Conservation (phyloP, 2,113 vertebrate species). For the Brachyhypopomus occidentalis region DNA sequence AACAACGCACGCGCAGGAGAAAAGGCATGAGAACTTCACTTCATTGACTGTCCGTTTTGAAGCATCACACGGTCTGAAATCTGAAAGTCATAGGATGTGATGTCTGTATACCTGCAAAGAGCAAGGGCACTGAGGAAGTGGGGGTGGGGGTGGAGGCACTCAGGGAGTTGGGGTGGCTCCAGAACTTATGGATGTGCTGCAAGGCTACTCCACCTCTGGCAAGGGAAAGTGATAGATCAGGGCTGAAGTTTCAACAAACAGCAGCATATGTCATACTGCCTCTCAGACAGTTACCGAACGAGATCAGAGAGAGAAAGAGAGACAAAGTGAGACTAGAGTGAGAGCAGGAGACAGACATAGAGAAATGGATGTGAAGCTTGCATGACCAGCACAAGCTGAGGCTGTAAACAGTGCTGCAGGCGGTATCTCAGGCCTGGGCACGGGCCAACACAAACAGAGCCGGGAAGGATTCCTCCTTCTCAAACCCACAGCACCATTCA, state of each 20-base stretch:
- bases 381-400: slow-evolving; percentile 48
- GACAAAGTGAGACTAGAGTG: neutral
- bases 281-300: slow-evolving; percentile 23
- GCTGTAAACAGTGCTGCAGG: slow-evolving; percentile 74
- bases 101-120: neutral
- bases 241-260: slow-evolving; percentile 61
- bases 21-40: slow-evolving; percentile 61
- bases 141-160: slow-evolving; percentile 42
- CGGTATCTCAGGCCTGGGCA: slow-evolving; percentile 75
- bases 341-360: slow-evolving; percentile 16
- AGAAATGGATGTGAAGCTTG: slow-evolving; percentile 53
- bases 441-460: slow-evolving; percentile 76
- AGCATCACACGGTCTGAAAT: neutral
- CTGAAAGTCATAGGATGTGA: slow-evolving; percentile 23
- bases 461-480: slow-evolving; percentile 65
- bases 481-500: slow-evolving; percentile 42
- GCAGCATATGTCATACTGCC: slow-evolving; percentile 50
- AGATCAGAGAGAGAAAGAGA: slow-evolving; percentile 4
- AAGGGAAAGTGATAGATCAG: slow-evolving; percentile 53
- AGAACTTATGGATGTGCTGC: slow-evolving; percentile 7
- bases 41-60: too few species aligned
- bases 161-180: neutral
- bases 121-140: too few species aligned
- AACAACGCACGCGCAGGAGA: slow-evolving; percentile 66
- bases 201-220: slow-evolving; percentile 21